Evolutionary conservation across 2,113 vertebrate species (phyloP).

Genomic region (Cariama cristata): DNA sequence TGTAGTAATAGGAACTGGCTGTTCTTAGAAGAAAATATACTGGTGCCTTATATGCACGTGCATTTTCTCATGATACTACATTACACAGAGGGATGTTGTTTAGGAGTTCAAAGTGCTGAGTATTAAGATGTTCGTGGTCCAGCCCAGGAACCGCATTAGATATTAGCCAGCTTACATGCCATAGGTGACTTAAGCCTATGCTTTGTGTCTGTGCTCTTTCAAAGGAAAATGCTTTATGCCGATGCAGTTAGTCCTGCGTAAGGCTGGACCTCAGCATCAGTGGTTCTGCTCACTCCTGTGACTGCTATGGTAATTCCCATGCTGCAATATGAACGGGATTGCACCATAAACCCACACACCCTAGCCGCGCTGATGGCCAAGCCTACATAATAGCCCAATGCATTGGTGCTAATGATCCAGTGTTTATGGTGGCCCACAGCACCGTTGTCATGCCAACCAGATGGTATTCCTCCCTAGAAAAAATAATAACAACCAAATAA

Average conservation of each 20-base stretch:
- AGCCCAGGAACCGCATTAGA: neutral
- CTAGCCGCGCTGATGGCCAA: slow-evolving; percentile 33
- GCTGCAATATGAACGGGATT: slow-evolving; percentile 14
- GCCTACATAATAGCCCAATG: slow-evolving; percentile 9
- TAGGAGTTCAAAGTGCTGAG: neutral
- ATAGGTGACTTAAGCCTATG: neutral
- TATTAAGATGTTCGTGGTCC: accelerated
- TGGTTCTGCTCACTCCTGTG: slow-evolving; percentile 13
- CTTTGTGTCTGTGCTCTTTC: neutral
- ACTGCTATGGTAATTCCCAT: slow-evolving; percentile 33
- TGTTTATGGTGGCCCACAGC: slow-evolving; percentile 56
- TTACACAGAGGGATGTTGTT: neutral
- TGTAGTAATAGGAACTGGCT: neutral
- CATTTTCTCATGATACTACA: neutral
- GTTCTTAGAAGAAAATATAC: neutral
- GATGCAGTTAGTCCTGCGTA: neutral
- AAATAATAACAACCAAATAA: slow-evolving; percentile 58
- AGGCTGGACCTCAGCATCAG: slow-evolving; percentile 10
- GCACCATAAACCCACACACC: slow-evolving; percentile 57
- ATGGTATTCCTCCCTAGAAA: slow-evolving; percentile 14
- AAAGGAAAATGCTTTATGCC: neutral
- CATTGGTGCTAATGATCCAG: slow-evolving; percentile 58
- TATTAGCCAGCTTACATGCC: neutral
- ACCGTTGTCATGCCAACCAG: slow-evolving; percentile 46
- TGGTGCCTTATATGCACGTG: neutral